Conservation (phyloP, 2,113 vertebrate species). For the Scomber scombrus region DNA sequence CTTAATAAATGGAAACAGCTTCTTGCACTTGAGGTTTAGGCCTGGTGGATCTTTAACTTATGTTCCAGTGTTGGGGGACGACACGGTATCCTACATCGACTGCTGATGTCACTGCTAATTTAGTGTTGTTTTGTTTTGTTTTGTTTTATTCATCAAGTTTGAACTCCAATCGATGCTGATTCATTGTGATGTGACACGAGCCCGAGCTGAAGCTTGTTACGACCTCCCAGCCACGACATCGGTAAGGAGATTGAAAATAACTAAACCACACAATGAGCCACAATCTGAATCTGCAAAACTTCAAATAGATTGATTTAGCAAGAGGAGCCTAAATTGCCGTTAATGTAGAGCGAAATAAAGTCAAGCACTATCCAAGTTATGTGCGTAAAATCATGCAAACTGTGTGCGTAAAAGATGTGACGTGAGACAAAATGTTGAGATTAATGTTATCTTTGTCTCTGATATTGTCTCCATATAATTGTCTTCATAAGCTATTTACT, state of each 20-base stretch:
- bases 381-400: no score
- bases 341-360: background rate
- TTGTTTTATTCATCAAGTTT: slow-evolving; percentile 79
- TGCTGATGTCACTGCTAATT: background rate
- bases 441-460: no score
- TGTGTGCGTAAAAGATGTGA: background rate
- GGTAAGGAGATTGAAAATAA: slow-evolving; percentile 39
- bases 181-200: slow-evolving; percentile 88
- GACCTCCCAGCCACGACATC: slow-evolving; percentile 78
- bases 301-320: background rate
- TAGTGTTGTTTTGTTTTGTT: background rate
- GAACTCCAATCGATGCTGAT: slow-evolving; percentile 93
- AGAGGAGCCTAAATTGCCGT: background rate
- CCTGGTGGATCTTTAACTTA: background rate
- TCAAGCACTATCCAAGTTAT: background rate
- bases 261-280: no score
- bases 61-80: background rate
- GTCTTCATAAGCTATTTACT: background rate
- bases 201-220: slow-evolving; percentile 84
- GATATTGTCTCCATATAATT: background rate
- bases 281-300: background rate
- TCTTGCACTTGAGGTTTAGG: background rate
- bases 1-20: background rate
- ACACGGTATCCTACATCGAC: no score
- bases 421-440: no score